Percentiles rank a stretch among this genome's conserved stretches.
Evolutionary conservation across 2,113 vertebrate genomes (phyloP).

Genomic region (Oncorhynchus keta): DNA sequence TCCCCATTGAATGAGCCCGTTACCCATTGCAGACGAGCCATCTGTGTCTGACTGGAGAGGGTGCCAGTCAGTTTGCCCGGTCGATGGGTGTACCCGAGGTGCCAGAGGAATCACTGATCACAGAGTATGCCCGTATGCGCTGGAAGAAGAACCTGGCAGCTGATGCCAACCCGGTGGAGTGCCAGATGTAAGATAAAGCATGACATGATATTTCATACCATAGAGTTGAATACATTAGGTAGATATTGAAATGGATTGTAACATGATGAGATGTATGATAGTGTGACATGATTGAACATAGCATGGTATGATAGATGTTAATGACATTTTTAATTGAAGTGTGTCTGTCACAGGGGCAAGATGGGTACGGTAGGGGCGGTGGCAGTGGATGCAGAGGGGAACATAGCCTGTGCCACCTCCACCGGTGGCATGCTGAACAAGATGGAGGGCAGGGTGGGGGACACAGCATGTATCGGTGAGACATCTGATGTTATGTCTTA

Average conservation of each 20-base stretch:
- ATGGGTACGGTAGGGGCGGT: conserved; percentile 84
- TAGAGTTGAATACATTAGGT: too few relatives aligned
- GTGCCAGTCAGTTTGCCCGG: conserved; percentile 83
- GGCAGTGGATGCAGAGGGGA: conserved; percentile 78
- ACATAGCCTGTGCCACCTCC: conserved; percentile 80
- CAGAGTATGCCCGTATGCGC: conserved; percentile 77
- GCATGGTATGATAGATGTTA: neutral
- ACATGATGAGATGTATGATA: neutral
- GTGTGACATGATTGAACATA: neutral
- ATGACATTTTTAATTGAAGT: conserved; percentile 4
- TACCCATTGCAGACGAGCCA: conserved; percentile 80
- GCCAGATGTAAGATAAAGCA: conserved; percentile 73
- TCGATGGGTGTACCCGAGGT: conserved; percentile 80
- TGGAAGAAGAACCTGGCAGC: conserved; percentile 78
- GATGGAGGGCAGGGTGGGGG: conserved; percentile 83
- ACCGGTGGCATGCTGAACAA: conserved; percentile 84
- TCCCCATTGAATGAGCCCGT: neutral
- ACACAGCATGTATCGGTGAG: conserved; percentile 82
- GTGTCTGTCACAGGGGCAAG: conserved; percentile 74
- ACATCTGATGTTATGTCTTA: neutral
- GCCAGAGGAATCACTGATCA: conserved; percentile 82
- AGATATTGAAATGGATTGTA: too few relatives aligned
- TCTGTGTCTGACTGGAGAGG: conserved; percentile 81
- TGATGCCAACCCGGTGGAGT: conserved; percentile 70
- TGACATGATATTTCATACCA: neutral